Evolutionary conservation across 1,140 invertebrate genomes (phyloP).

Genomic region (Drosophila teissieri): DNA sequence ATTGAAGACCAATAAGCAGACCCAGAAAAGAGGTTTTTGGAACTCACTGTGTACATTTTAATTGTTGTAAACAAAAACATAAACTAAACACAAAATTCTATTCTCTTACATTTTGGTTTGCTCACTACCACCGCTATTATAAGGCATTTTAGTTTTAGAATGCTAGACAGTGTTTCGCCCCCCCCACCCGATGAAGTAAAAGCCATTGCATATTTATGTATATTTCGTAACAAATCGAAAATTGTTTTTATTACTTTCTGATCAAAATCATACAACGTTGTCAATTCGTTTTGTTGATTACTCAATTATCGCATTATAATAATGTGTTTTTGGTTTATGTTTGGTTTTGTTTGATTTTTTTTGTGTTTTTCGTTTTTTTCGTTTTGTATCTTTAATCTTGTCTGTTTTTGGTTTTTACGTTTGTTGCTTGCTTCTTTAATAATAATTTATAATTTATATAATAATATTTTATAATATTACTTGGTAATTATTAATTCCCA

Average conservation of each 20-base stretch:
- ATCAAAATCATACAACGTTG: slow-evolving; percentile 85
- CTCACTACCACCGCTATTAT: too few relatives aligned
- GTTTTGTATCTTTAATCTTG: slow-evolving; percentile 62
- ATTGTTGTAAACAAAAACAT: too few relatives aligned
- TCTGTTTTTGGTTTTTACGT: slow-evolving; percentile 60
- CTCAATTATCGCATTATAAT: slow-evolving; percentile 76
- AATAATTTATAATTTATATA: slow-evolving; percentile 81
- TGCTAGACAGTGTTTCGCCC: not conserved
- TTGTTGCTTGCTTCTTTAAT: slow-evolving; percentile 66
- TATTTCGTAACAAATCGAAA: slow-evolving; percentile 85
- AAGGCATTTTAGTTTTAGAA: too few relatives aligned
- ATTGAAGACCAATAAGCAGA: too few relatives aligned
- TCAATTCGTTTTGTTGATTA: slow-evolving; percentile 81
- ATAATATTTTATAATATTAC: slow-evolving; percentile 84
- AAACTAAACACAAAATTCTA: too few relatives aligned
- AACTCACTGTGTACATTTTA: too few relatives aligned
- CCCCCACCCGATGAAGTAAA: slow-evolving; percentile 19
- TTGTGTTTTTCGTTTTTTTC: slow-evolving; percentile 28
- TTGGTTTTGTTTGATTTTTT: slow-evolving; percentile 52
- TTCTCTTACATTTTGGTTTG: too few relatives aligned
- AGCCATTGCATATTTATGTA: slow-evolving; percentile 64
- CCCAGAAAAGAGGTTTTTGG: too few relatives aligned
- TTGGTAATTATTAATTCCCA: slow-evolving; percentile 81
- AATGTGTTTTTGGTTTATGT: slow-evolving; percentile 61
- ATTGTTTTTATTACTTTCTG: slow-evolving; percentile 84